These are phyloP conservation scores for Amiota mariae DNA, from an alignment of 2,888 invertebrate species.

Conservation along the genomic window DNA sequence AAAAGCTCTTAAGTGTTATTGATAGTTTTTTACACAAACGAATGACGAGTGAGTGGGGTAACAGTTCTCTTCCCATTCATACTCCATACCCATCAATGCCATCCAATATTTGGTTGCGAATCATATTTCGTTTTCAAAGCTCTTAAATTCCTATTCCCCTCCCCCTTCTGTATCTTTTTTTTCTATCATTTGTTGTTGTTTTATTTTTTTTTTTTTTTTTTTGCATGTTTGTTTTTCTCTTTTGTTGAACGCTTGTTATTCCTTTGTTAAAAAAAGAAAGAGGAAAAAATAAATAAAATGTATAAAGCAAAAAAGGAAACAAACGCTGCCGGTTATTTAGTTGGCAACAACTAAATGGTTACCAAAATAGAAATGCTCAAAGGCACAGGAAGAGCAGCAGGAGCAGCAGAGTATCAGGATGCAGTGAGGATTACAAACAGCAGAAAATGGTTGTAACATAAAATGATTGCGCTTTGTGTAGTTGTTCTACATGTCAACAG, in stretches of 20 bases:
- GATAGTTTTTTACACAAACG: conserved; percentile 52
- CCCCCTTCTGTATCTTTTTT: neutral
- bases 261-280: neutral
- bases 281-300: no score
- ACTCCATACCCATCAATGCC: neutral
- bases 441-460: conserved; percentile 8
- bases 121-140: neutral
- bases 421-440: neutral
- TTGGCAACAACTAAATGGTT: neutral
- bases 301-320: no score
- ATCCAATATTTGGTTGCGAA: neutral
- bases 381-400: neutral
- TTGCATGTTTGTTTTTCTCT: neutral
- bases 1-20: conserved; percentile 51
- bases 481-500: conserved; percentile 8
- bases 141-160: neutral
- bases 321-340: conserved; percentile 12
- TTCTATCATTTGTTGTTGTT: neutral
- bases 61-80: neutral
- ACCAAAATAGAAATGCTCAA: conserved; percentile 1
- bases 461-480: conserved; percentile 12
- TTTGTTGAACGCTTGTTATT: neutral
- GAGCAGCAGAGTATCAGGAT: neutral
- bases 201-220: neutral
- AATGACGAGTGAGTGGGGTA: neutral